Conservation (phyloP, 2,888 invertebrate species). For the Diarsia rubi region DNA sequence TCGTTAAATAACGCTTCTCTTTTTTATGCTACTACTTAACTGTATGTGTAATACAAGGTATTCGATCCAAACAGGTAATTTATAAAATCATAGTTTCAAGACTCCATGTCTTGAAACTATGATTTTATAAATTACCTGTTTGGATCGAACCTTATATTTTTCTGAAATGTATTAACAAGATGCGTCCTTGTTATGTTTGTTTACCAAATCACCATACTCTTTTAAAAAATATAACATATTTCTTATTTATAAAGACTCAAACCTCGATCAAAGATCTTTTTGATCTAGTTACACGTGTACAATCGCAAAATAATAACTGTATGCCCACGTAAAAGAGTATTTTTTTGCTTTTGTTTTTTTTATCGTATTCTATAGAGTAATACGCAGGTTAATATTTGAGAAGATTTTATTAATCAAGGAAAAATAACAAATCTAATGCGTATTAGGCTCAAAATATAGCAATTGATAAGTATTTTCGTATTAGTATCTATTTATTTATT, state of each 20-base stretch:
- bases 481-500: conserved; percentile 2
- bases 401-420: conserved; percentile 5
- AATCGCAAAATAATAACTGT: not conserved
- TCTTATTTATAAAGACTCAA: too few species aligned
- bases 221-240: too few species aligned
- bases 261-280: not conserved
- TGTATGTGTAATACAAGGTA: not conserved
- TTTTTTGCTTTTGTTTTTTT: conserved; percentile 25
- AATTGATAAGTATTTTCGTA: conserved; percentile 32
- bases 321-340: not conserved
- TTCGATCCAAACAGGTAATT: not conserved
- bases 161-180: not conserved
- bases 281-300: conserved; percentile 7
- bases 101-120: not conserved
- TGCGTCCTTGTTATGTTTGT: not conserved
- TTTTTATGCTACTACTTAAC: not conserved
- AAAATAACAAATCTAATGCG: conserved; percentile 44
- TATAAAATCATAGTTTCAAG: not conserved
- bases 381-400: conserved; percentile 14
- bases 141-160: not conserved
- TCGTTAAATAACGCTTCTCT: not conserved
- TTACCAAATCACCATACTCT: not conserved
- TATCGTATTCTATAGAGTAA: conserved; percentile 45
- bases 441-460: conserved; percentile 2
- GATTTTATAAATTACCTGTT: not conserved